phyloP scores from a whole-genome alignment of 2,888 invertebrate genomes.

The Acrobasis consociella region DNA sequence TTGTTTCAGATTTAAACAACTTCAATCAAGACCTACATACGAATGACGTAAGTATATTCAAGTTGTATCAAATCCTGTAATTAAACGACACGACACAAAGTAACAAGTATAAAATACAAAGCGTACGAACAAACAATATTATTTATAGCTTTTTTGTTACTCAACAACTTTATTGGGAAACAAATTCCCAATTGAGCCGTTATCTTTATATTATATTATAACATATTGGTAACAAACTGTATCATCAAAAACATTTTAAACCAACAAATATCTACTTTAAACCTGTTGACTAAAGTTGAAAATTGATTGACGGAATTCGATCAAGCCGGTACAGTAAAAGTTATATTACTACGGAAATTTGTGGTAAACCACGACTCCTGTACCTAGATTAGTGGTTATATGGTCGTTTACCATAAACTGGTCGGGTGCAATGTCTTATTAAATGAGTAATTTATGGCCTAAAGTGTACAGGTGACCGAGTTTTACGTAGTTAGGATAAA shows the following conservation, averaged over 20 bases:
- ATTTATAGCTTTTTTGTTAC: not conserved
- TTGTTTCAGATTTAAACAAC: conserved; percentile 25
- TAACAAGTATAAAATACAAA: not conserved
- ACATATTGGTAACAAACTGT: conserved; percentile 5
- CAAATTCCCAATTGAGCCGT: not conserved
- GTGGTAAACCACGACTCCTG: conserved; percentile 46
- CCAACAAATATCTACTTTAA: not conserved
- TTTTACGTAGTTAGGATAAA: conserved; percentile 8
- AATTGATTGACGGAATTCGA: not conserved
- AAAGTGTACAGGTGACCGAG: conserved; percentile 8
- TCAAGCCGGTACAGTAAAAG: conserved; percentile 30
- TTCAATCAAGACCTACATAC: not conserved
- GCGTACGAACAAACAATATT: not conserved
- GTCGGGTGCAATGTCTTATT: conserved; percentile 11
- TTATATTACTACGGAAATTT: conserved; percentile 44
- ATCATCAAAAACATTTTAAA: not conserved
- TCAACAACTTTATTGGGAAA: not conserved
- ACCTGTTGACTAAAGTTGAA: not conserved
- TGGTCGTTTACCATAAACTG: conserved; percentile 22
- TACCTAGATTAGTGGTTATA: conserved; percentile 39
- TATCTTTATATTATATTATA: not conserved
- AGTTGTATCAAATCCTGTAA: no score
- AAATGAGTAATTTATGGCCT: conserved; percentile 16
- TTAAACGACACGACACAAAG: no score
- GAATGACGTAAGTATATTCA: conserved; percentile 5